These are phyloP conservation scores for Aythya baeri DNA, from an alignment of 2,113 vertebrate genomes.

Conservation along the genomic window DNA sequence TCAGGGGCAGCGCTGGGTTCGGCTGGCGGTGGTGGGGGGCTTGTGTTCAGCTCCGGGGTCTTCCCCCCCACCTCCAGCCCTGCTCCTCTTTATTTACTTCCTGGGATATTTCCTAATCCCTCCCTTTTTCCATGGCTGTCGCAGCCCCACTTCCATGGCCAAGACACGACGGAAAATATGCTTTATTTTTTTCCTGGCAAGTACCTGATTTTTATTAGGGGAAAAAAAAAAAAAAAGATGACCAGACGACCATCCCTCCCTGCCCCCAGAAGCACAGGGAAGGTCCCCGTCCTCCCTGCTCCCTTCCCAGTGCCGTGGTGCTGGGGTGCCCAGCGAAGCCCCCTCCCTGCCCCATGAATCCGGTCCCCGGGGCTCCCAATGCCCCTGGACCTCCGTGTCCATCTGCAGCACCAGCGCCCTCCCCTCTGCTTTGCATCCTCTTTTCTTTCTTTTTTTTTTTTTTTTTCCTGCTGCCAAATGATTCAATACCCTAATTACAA, in stretches of 20 bases:
- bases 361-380: not conserved
- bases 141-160: constrained; percentile 32
- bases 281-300: rapidly evolving
- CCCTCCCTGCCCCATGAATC: not conserved
- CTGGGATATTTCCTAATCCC: not conserved
- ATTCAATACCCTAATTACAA: not conserved
- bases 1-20: not conserved
- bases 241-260: not conserved
- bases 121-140: constrained; percentile 60
- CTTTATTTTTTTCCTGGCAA: constrained; percentile 57
- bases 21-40: not conserved
- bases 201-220: not conserved
- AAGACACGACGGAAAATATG: constrained; percentile 38
- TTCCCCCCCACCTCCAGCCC: not conserved
- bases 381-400: not conserved
- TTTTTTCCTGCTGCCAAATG: not conserved
- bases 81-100: not conserved
- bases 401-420: not conserved
- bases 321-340: not conserved
- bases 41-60: not conserved
- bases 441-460: not conserved
- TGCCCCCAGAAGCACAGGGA: not conserved
- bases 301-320: not conserved
- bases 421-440: not conserved
- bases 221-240: not conserved